Percentiles rank a stretch among this genome's conserved stretches.
Conservation (phyloP, 2,113 vertebrate genomes). For the Hylia prasina region DNA sequence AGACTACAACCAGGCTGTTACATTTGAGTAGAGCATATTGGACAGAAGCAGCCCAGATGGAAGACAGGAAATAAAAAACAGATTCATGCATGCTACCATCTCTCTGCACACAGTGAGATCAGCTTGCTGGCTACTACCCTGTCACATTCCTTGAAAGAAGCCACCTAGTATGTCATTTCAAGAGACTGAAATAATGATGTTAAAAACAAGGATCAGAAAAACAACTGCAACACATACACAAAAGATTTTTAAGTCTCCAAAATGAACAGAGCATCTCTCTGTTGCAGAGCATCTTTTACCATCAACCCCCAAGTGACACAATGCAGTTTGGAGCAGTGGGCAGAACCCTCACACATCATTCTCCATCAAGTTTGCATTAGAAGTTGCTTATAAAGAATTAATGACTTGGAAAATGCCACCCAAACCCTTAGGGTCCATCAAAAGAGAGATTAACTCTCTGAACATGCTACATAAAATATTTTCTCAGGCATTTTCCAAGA, state of each 20-base stretch:
- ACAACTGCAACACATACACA: neutral
- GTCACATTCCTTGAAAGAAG: neutral
- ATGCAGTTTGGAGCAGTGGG: neutral
- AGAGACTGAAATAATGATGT: neutral
- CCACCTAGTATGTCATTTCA: neutral
- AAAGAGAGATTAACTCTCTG: neutral
- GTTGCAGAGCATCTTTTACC: neutral
- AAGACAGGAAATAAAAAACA: neutral
- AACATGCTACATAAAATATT: neutral
- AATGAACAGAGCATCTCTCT: neutral
- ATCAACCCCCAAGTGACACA: fast-evolving
- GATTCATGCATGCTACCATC: neutral
- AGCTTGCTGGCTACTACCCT: neutral
- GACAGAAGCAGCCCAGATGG: conserved; percentile 22
- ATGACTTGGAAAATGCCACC: conserved; percentile 3
- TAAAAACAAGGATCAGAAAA: neutral
- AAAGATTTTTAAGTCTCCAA: neutral
- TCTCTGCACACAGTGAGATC: neutral
- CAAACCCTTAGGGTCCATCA: neutral
- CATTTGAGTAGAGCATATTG: neutral
- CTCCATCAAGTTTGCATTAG: neutral
- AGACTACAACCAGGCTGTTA: neutral
- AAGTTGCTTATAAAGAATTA: conserved; percentile 18
- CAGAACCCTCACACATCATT: neutral
- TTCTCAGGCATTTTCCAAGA: neutral